Percentiles rank a stretch among this genome's conserved stretches.
These are phyloP conservation scores for Barypeithes pellucidus DNA, from an alignment of 2,888 invertebrate genomes.

Conservation along the genomic window DNA sequence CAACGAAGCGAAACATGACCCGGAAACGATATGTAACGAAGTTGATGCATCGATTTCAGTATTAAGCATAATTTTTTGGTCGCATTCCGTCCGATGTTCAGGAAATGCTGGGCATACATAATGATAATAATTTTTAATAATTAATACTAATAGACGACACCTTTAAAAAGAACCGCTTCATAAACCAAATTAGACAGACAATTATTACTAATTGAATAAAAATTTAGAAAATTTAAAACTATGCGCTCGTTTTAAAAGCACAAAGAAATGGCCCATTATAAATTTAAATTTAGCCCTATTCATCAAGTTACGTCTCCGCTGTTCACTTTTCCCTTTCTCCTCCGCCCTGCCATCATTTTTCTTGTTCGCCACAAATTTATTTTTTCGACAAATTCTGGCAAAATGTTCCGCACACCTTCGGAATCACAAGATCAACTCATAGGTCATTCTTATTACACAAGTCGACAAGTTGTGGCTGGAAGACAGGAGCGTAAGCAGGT, in stretches of 20 bases:
- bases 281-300: conserved; percentile 1
- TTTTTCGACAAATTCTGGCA: conserved; percentile 30
- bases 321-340: neutral
- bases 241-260: neutral
- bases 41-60: no score
- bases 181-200: no score
- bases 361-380: conserved; percentile 22
- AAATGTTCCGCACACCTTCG: conserved; percentile 29
- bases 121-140: no score
- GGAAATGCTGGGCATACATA: no score
- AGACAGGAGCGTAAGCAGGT: neutral
- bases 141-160: no score
- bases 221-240: neutral
- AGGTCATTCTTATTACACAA: conserved; percentile 36
- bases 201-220: no score
- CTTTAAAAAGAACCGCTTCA: no score
- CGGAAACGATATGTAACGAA: no score
- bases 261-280: neutral
- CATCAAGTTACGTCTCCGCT: neutral
- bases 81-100: no score
- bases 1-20: no score
- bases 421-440: conserved; percentile 31
- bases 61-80: no score
- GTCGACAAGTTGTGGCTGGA: conserved; percentile 27
- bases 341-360: neutral